Percentiles rank a stretch among this genome's conserved stretches.
Conservation (phyloP, 1,140 invertebrate species). For the Trichoplusia ni region DNA sequence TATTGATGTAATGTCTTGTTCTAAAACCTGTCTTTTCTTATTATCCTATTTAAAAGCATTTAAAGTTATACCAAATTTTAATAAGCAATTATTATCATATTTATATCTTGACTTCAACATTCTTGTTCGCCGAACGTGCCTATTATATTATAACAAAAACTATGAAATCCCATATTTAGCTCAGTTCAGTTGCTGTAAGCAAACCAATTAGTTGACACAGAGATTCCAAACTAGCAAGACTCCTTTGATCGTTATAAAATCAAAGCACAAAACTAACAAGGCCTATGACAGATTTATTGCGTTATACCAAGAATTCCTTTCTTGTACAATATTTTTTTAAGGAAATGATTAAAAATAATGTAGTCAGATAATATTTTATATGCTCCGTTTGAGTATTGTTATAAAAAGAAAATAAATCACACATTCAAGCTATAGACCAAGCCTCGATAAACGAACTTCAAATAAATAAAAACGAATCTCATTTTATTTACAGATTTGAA, state of each 20-base stretch:
- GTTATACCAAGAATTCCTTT: conserved; percentile 55
- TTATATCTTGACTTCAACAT: too few relatives aligned
- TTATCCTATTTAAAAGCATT: too few relatives aligned
- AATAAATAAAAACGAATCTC: not conserved
- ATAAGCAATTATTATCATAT: too few relatives aligned
- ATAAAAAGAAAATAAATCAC: conserved; percentile 1
- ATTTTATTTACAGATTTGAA: not conserved
- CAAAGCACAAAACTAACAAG: conserved; percentile 69
- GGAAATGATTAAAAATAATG: conserved; percentile 34
- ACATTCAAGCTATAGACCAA: too few relatives aligned
- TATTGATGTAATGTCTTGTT: too few relatives aligned
- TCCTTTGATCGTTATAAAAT: conserved; percentile 69
- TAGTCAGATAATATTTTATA: conserved; percentile 2
- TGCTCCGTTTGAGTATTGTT: conserved; percentile 6
- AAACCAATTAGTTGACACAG: conserved; percentile 73
- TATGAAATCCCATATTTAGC: conserved; percentile 47
- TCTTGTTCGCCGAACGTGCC: too few relatives aligned
- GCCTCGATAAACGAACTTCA: not conserved
- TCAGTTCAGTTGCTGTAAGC: conserved; percentile 43
- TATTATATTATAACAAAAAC: too few relatives aligned
- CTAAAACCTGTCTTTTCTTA: too few relatives aligned
- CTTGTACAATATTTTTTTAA: conserved; percentile 44
- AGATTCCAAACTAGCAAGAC: conserved; percentile 43
- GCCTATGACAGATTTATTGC: conserved; percentile 73
- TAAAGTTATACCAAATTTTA: too few relatives aligned